Conservation (phyloP, 2,888 invertebrate genomes). For the Esperia sulphurella region DNA sequence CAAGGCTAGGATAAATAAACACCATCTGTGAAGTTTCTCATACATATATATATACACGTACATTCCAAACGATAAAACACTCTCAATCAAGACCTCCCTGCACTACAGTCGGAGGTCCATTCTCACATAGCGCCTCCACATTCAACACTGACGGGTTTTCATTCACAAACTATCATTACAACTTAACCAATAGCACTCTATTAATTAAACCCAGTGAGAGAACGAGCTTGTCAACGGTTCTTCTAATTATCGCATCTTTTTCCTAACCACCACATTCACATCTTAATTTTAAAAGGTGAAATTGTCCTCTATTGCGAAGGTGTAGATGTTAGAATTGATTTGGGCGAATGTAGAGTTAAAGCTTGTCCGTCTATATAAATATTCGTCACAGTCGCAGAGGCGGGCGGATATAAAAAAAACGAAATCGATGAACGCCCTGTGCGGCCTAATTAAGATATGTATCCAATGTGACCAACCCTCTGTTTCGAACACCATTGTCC, state of each 20-base stretch:
- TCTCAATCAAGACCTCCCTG: conserved; percentile 3
- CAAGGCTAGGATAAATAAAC: no score
- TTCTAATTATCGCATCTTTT: conserved; percentile 46
- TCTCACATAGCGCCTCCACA: conserved; percentile 4
- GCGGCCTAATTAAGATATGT: conserved; percentile 79
- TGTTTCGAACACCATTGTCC: conserved; percentile 63
- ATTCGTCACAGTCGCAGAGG: conserved; percentile 56
- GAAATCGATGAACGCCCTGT: conserved; percentile 61
- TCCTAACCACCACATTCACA: conserved; percentile 19
- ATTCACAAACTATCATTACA: conserved; percentile 30
- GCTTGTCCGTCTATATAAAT: conserved; percentile 38
- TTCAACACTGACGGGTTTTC: conserved; percentile 24
- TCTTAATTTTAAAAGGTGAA: background rate
- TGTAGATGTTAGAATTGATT: conserved; percentile 1
- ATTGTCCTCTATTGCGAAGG: background rate
- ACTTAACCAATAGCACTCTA: conserved; percentile 24
- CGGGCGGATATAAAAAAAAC: conserved; percentile 56
- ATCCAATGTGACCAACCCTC: conserved; percentile 64
- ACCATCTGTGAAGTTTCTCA: no score
- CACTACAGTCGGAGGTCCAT: background rate
- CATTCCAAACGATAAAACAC: background rate
- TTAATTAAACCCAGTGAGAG: conserved; percentile 18
- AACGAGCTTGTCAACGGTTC: conserved; percentile 43
- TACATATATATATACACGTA: background rate
- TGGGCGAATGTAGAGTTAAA: conserved; percentile 1